Evolutionary conservation across 2,888 invertebrate genomes (phyloP).

Genomic region (Philaethria dido): DNA sequence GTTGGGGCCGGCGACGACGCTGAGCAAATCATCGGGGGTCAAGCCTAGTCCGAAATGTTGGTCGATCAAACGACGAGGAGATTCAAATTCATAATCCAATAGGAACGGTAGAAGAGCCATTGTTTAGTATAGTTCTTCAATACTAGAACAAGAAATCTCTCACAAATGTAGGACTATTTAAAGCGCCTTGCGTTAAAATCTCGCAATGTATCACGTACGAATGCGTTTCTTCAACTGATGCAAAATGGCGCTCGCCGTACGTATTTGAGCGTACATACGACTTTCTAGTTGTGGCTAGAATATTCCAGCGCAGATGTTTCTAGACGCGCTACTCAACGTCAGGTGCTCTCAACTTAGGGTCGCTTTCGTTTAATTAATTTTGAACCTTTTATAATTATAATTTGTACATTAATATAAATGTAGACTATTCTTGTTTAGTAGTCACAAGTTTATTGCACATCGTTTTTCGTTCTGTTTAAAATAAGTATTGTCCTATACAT

Average conservation of each 20-base stretch:
- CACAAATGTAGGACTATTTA: neutral
- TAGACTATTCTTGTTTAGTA: no score
- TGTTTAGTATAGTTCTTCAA: neutral
- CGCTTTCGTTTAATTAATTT: constrained; percentile 41
- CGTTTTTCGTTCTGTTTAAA: no score
- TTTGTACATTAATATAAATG: no score
- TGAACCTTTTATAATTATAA: no score
- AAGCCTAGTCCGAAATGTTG: constrained; percentile 82
- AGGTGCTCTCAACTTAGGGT: constrained; percentile 50
- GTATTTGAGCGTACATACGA: constrained; percentile 54
- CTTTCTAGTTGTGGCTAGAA: constrained; percentile 61
- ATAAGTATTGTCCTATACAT: no score
- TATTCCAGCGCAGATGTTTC: constrained; percentile 64
- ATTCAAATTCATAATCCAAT: constrained; percentile 65
- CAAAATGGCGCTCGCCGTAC: constrained; percentile 47
- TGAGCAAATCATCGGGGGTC: constrained; percentile 75
- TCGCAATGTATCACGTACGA: constrained; percentile 39
- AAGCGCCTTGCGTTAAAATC: constrained; percentile 13
- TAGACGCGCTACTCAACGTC: constrained; percentile 46
- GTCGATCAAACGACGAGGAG: constrained; percentile 75
- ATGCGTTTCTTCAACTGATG: constrained; percentile 58
- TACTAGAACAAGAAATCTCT: no score
- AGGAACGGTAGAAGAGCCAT: constrained; percentile 81
- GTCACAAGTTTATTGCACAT: no score
- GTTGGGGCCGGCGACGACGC: constrained; percentile 54